A percentile compares a stretch with the other conserved stretches of the same genome.
Conservation (phyloP, 2,888 invertebrate species). For the Eilema sororculum region DNA sequence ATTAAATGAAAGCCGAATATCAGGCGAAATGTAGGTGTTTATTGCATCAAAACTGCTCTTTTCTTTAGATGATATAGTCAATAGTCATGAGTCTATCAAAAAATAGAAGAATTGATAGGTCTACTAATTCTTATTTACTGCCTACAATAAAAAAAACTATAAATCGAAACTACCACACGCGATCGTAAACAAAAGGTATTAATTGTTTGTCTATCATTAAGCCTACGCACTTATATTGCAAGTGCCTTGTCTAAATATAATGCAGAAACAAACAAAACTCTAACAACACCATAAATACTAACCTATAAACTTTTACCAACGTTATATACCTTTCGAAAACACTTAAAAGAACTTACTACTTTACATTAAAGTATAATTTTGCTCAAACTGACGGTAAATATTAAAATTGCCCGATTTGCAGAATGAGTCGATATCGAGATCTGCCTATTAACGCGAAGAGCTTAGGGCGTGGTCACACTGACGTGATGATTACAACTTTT, state of each 20-base stretch:
- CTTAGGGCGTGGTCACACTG: slow-evolving; percentile 77
- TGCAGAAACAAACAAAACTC: slow-evolving; percentile 65
- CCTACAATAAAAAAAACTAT: not conserved
- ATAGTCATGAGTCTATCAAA: too few relatives aligned
- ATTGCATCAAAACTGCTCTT: too few relatives aligned
- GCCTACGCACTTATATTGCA: slow-evolving; percentile 26
- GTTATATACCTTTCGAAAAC: slow-evolving; percentile 12
- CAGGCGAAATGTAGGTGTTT: too few relatives aligned
- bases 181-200: not conserved
- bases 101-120: too few relatives aligned
- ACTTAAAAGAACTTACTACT: slow-evolving; percentile 14
- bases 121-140: not conserved
- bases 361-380: slow-evolving; percentile 45
- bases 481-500: slow-evolving; percentile 83
- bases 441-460: slow-evolving; percentile 79
- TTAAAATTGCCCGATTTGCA: slow-evolving; percentile 62
- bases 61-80: too few relatives aligned
- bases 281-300: slow-evolving; percentile 66
- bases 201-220: slow-evolving; percentile 25
- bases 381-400: slow-evolving; percentile 23
- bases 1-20: too few relatives aligned
- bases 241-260: slow-evolving; percentile 48
- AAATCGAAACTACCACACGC: not conserved
- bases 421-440: slow-evolving; percentile 77
- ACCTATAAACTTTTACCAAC: slow-evolving; percentile 61